These are phyloP conservation scores for Merodon equestris DNA, from an alignment of 2,888 invertebrate species.

Conservation along the genomic window DNA sequence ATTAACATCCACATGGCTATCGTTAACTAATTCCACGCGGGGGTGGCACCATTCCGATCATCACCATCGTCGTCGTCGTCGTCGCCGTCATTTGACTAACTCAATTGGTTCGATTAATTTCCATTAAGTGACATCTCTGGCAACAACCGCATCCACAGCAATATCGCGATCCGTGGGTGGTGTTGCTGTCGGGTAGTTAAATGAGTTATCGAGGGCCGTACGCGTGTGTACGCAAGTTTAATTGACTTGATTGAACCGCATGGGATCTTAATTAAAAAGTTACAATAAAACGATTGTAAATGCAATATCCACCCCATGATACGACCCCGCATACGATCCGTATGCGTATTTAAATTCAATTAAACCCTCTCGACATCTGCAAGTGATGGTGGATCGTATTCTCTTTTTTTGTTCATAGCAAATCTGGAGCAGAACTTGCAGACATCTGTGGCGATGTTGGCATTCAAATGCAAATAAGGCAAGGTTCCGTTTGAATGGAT, in stretches of 20 bases:
- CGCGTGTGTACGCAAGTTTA: slow-evolving; percentile 23
- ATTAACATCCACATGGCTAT: slow-evolving; percentile 52
- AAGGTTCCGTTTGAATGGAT: slow-evolving; percentile 37
- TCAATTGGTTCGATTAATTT: slow-evolving; percentile 65
- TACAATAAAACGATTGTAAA: slow-evolving; percentile 3
- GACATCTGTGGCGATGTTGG: slow-evolving; percentile 37
- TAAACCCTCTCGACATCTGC: slow-evolving; percentile 16
- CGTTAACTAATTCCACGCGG: slow-evolving; percentile 36
- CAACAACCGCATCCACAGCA: slow-evolving; percentile 17
- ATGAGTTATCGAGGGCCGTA: slow-evolving; percentile 41
- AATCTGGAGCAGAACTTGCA: slow-evolving; percentile 35
- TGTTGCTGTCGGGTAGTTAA: slow-evolving; percentile 40
- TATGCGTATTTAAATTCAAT: slow-evolving; percentile 46
- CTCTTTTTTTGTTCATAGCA: background rate
- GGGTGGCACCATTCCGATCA: slow-evolving; percentile 28
- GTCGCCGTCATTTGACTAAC: slow-evolving; percentile 67
- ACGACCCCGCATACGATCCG: background rate
- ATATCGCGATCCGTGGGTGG: slow-evolving; percentile 44
- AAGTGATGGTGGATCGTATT: background rate
- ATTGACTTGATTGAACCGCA: slow-evolving; percentile 59
- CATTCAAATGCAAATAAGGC: slow-evolving; percentile 59
- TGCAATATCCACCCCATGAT: background rate
- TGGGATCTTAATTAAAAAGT: slow-evolving; percentile 55
- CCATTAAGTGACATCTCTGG: slow-evolving; percentile 64
- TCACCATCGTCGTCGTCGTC: no score